Conservation (phyloP, 2,113 vertebrate species). For the Limnothrissa miodon region DNA sequence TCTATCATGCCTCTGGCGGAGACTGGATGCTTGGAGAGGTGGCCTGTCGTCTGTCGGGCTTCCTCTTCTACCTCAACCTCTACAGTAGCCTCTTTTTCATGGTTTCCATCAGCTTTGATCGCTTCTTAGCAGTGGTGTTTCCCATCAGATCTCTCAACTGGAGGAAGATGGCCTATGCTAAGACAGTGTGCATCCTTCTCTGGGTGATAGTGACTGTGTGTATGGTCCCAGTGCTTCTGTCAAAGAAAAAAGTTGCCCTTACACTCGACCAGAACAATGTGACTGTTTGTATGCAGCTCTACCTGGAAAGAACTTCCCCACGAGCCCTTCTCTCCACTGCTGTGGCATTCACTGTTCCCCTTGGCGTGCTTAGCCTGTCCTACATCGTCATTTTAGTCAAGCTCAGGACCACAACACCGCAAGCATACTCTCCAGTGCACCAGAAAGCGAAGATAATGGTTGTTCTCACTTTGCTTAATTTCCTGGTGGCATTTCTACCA, state of each 20-base stretch:
- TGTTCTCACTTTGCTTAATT: slow-evolving; percentile 62
- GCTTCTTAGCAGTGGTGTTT: slow-evolving; percentile 62
- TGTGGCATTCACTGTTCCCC: slow-evolving; percentile 63
- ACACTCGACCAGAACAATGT: slow-evolving; percentile 32
- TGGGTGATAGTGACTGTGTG: slow-evolving; percentile 56
- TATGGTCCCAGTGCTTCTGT: slow-evolving; percentile 62
- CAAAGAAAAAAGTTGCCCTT: neutral
- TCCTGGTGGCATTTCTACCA: slow-evolving; percentile 69
- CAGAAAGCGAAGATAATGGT: slow-evolving; percentile 66
- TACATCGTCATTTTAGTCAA: slow-evolving; percentile 65
- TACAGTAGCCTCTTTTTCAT: slow-evolving; percentile 73
- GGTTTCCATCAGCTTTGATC: slow-evolving; percentile 69
- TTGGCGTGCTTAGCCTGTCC: slow-evolving; percentile 54
- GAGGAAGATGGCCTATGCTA: slow-evolving; percentile 56
- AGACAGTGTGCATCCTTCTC: slow-evolving; percentile 51
- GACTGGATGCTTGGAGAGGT: slow-evolving; percentile 64
- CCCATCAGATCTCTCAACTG: slow-evolving; percentile 54
- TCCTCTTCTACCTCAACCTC: slow-evolving; percentile 73
- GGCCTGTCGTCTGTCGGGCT: slow-evolving; percentile 64
- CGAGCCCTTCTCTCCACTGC: slow-evolving; percentile 58
- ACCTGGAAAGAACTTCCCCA: slow-evolving; percentile 58
- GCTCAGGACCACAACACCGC: slow-evolving; percentile 51
- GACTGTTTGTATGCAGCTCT: slow-evolving; percentile 60
- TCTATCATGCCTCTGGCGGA: slow-evolving; percentile 61
- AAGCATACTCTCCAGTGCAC: slow-evolving; percentile 36